Base-by-base conservation (phyloP, 2,113 vertebrate genomes). In the Cyanistes caeruleus region DNA sequence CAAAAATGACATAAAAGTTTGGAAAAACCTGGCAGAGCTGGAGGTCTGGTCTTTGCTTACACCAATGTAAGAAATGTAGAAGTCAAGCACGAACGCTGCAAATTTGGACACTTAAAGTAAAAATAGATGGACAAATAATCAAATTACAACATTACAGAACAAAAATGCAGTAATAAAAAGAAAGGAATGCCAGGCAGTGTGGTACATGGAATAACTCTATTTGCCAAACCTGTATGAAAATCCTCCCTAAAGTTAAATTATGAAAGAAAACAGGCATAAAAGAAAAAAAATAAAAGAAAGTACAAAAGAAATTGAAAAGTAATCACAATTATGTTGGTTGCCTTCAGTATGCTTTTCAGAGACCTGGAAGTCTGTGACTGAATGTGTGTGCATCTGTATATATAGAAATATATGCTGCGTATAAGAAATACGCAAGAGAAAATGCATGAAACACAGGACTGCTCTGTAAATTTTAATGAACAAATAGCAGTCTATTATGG, bases 391-490 rank as follows among this genome's bases (percentile, higher is more conserved):
- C 20, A 33, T 30, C 27, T 64, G 15, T 23, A 53, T 28, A n/a
- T 35, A 43, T 18, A 78, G 48, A 64, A 22, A 64, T 43, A 64
- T 6, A 35, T 30, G 63, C 31, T 65, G 6, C 21, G 10, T 19
- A 52, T 49, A 65, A 91, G 51, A 91, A 97, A 81, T 52, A 52
- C 73, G 64, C 60, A 93, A 78, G 67, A 87, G 65, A 97, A 94
- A 94, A 96, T 79, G 52, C 28, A 65, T 30, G 53, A 95, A 89
- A 95, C 70, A 72, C 33, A 96, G 24, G 72, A 83, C 69, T 96
- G 72, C 69, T 95, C 74, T 76, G 69, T 97, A 94, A 89, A 96
- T 87, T 96, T 95, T 90, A 97, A 95, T 18, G 46, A 93, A 96
- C 44, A 89, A 88, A 43, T 63, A 91, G 89, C 43, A 95, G 72